Conservation (phyloP, 2,113 vertebrate genomes). For the Periophthalmus modestus region DNA sequence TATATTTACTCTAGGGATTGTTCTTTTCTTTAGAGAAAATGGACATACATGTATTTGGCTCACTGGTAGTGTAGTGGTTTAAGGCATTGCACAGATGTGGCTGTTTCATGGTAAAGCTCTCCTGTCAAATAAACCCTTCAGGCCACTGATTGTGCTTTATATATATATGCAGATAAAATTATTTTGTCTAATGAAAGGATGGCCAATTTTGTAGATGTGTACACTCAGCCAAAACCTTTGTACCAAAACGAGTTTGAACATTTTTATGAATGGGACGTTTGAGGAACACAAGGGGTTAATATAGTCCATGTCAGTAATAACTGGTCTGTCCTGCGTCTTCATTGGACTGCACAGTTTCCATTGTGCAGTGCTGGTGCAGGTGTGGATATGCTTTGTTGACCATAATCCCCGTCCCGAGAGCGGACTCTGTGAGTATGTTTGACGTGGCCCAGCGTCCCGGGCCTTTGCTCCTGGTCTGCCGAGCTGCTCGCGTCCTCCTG, state of each 20-base stretch:
- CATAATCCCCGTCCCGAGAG: conserved; percentile 85
- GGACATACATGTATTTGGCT: no score
- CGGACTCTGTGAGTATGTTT: conserved; percentile 92
- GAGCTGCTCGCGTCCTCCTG: conserved; percentile 81
- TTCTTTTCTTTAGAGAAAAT: no score
- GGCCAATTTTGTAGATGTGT: not conserved
- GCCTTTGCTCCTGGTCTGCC: conserved; percentile 79
- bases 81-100: no score
- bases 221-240: conserved; percentile 21
- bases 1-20: no score
- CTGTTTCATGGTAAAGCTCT: no score
- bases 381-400: conserved; percentile 93
- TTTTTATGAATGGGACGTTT: conserved; percentile 58
- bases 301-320: conserved; percentile 76
- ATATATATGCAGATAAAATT: no score
- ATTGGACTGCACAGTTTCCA: conserved; percentile 75
- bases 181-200: no score
- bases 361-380: conserved; percentile 81
- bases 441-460: conserved; percentile 94
- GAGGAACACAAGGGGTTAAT: conserved; percentile 72
- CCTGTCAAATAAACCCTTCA: no score
- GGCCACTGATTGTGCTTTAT: no score
- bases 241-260: conserved; percentile 33
- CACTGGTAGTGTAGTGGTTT: no score
- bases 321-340: conserved; percentile 71